These are phyloP conservation scores for Meiosimyza decipiens DNA, from an alignment of 2,888 invertebrate genomes.

Conservation along the genomic window DNA sequence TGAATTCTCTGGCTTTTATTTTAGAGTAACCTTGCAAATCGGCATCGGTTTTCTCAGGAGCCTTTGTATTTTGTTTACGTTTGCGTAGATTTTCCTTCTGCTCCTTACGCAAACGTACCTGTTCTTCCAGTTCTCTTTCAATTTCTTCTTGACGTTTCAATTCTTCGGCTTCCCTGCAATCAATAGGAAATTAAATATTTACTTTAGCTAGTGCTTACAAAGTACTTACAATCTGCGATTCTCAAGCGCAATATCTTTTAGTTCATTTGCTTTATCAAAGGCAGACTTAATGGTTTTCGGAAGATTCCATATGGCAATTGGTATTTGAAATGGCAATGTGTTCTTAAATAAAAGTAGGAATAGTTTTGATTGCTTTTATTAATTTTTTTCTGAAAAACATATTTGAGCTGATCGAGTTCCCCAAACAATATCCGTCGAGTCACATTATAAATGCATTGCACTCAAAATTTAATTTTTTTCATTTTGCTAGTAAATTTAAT, in stretches of 20 bases:
- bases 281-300: constrained; percentile 69
- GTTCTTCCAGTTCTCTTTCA: constrained; percentile 67
- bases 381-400: not conserved
- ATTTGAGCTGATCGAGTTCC: too few species aligned
- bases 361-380: not conserved
- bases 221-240: constrained; percentile 72
- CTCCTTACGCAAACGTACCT: constrained; percentile 66
- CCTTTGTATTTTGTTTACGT: constrained; percentile 72
- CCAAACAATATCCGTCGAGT: too few species aligned
- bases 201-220: not conserved
- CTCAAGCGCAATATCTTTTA: constrained; percentile 71
- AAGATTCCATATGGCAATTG: constrained; percentile 75
- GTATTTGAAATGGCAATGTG: constrained; percentile 87
- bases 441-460: too few species aligned
- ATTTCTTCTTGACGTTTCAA: constrained; percentile 64
- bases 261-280: constrained; percentile 67
- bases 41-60: constrained; percentile 72
- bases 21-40: constrained; percentile 68
- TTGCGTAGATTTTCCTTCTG: constrained; percentile 67
- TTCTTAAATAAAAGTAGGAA: constrained; percentile 65
- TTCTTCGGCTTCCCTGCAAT: constrained; percentile 63
- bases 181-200: constrained; percentile 3
- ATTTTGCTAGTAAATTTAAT: too few species aligned
- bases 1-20: constrained; percentile 65
- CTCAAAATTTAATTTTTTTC: too few species aligned